Percentiles rank a stretch among this genome's conserved stretches.
These are phyloP conservation scores for Anguilla rostrata DNA, from an alignment of 2,113 vertebrate species.

Conservation along the genomic window DNA sequence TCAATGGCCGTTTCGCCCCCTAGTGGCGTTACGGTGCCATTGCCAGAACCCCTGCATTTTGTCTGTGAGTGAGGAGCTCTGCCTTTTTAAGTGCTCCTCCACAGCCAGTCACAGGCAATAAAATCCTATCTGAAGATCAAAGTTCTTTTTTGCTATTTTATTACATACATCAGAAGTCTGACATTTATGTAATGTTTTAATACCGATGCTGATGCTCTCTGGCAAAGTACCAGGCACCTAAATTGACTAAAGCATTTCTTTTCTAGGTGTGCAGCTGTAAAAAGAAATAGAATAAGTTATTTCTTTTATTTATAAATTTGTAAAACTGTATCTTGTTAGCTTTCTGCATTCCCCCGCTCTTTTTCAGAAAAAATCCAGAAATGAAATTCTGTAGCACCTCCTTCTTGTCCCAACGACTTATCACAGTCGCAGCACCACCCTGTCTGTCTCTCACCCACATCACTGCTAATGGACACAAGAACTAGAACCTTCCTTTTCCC, in stretches of 20 bases:
- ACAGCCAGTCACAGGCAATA: not conserved
- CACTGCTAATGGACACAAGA: not conserved
- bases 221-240: conserved; percentile 8
- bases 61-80: not conserved
- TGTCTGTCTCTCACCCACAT: too few relatives aligned
- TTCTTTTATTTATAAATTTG: not conserved
- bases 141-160: conserved; percentile 11
- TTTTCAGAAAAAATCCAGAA: not conserved
- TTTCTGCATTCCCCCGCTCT: not conserved
- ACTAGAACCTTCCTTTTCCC: not conserved
- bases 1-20: not conserved
- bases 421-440: not conserved
- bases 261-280: not conserved
- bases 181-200: not conserved
- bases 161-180: not conserved
- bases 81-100: not conserved
- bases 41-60: too few relatives aligned
- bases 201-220: not conserved
- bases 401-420: not conserved
- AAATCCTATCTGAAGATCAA: not conserved
- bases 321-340: not conserved
- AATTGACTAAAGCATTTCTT: not conserved
- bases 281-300: not conserved
- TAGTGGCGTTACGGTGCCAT: not conserved
- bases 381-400: not conserved